Conservation (phyloP, 2,888 invertebrate species). For the Allolobophora icterica region DNA sequence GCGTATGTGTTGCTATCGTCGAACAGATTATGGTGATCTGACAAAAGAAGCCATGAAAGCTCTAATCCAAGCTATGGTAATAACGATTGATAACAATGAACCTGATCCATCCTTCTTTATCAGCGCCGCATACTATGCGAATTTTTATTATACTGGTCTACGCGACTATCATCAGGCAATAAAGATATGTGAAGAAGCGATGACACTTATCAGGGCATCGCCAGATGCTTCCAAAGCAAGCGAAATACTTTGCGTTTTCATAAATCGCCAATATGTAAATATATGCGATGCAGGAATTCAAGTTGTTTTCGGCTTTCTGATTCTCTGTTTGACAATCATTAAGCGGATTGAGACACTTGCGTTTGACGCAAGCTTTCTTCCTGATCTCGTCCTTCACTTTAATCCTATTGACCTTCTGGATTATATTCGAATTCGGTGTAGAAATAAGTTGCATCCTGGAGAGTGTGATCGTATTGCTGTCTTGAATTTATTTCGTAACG, state of each 20-base stretch:
- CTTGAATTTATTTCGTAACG: background rate
- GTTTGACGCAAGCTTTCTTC: no score
- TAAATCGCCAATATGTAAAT: background rate
- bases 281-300: background rate
- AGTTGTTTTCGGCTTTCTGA: no score
- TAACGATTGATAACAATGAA: background rate
- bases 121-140: background rate
- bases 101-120: background rate
- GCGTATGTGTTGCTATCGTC: background rate
- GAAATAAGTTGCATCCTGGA: no score
- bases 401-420: no score
- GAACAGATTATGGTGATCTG: no score
- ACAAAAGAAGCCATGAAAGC: no score
- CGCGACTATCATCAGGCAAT: background rate
- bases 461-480: background rate
- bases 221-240: background rate
- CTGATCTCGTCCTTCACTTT: no score
- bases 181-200: background rate
- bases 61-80: background rate
- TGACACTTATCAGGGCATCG: background rate
- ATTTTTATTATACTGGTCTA: background rate
- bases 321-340: no score
- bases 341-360: no score
- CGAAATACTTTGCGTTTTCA: background rate
- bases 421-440: no score